Evolutionary conservation across 2,113 vertebrate species (phyloP), one percentile per base, ranked within the genome.

Genomic region (Petaurus breviceps): DNA sequence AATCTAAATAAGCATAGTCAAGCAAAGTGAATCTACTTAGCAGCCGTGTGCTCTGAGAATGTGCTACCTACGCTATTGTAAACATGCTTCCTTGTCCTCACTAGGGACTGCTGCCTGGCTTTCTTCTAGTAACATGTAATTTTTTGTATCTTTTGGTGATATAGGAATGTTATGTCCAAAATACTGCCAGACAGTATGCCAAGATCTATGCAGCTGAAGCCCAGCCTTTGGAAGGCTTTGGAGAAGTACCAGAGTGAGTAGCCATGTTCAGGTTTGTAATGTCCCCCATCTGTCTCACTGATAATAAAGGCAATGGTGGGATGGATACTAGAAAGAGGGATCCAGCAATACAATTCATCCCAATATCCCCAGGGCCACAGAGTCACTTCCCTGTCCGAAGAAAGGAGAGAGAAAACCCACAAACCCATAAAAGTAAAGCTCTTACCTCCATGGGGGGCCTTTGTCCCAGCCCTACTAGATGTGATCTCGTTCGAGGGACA

Each of bases 191-290:
- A 94, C 98, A 99, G 97, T 99, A 99, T 43, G 99, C 99, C 52
- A 99, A 99, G 98, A 99, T 99, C 12, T 99, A 99, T 51, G 99
- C 99, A 0, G 97, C 98, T 1, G 99, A 99, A 97, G 99, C 99
- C 25, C 98, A 99, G 98, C 98, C 98, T 28, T 93, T 99, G 46
- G 99, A 99, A 96, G 98, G 99, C 94, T 99, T 99, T 50, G 99
- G 99, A 96, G 99, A 99, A 16, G 99, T 99, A 96, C 99, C 99
- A 61, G 99, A 99, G 99, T 99, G 97, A 99, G 99, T 99, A 96
- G 25, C 50, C 7, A 8, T 50, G n/a, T n/a, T n/a, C n/a, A n/a
- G n/a, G n/a, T n/a, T n/a, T n/a, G 91, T 8, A 6, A 9, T 7
- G 26, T 92, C 51, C 50, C 14, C 47, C 0, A 47, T 0, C 51